Base-by-base conservation (phyloP, 2,797 vertebrate species). In the Anguilla marmorata region DNA sequence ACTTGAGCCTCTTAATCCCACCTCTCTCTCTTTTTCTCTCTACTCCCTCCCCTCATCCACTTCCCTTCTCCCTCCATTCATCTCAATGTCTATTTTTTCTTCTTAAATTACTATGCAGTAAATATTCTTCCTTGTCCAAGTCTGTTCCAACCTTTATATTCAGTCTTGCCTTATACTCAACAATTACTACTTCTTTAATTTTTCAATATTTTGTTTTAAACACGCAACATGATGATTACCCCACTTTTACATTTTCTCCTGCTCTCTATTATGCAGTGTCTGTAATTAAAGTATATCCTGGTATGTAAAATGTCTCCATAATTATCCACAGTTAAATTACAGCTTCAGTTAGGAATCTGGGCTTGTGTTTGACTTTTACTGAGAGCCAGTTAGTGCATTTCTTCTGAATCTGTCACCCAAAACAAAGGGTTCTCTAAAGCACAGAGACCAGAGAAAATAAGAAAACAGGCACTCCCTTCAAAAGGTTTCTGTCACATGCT, bases 11-110 rank as follows among this genome's bases (percentile, higher is more conserved):
- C 5, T 76, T 41, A 41, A 6, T 2, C 30, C 30, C 33, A 5
- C 72, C 56, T 27, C 63, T 69, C 63, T 69, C 1, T 66, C 8
- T 19, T 27, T 27, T 30, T 72, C 69, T 72, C 66, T 30, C 66
- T n/a, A 9, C 60, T n/a, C 24, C 60, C 24, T 66, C 60, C 21
- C 24, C 60, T 83, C 56, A 27, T n/a, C 24, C 50, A 27, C 82
- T 52, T 84, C 54, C 76, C 41, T 66, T 58, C 86, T 83, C 79
- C 63, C 79, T 76, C 74, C 37, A 16, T 50, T 21, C 12, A 85
- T 41, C 82, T 79, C 21, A 48, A 72, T 52, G 11, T 52, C 11
- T 52, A 8, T 8, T 52, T 52, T 52, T 52, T 12, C 11, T 52
- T 8, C 50, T 45, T 45, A 45, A 45, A 14, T 74, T 74, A 74